Conservation (phyloP, 2,797 vertebrate genomes). For the Morelia viridis region DNA sequence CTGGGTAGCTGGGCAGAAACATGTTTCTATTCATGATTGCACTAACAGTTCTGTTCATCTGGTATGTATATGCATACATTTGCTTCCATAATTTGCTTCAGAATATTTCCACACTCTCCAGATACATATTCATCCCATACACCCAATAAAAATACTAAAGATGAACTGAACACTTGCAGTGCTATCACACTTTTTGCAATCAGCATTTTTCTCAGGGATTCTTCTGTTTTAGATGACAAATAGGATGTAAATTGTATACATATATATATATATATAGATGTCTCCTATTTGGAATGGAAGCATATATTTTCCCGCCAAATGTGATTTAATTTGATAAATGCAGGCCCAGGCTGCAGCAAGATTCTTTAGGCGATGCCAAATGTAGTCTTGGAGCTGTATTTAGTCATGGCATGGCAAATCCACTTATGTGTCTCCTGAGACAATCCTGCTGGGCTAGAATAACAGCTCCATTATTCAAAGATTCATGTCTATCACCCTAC, state of each 20-base stretch:
- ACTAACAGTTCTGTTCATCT: not conserved
- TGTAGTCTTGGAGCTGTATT: conserved; percentile 44
- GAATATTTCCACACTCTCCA: not conserved
- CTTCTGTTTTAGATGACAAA: conserved; percentile 49
- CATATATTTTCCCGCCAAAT: conserved; percentile 53
- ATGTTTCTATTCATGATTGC: not conserved
- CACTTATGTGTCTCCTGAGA: conserved; percentile 61
- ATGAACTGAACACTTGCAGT: conserved; percentile 36
- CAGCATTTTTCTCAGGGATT: conserved; percentile 31
- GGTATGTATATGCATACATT: not conserved
- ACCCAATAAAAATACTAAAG: conserved; percentile 10
- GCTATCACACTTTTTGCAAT: conserved; percentile 36
- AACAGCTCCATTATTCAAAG: conserved; percentile 64
- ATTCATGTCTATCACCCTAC: conserved; percentile 51
- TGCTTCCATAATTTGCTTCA: conserved; percentile 38
- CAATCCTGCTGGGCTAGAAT: conserved; percentile 54
- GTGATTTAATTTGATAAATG: conserved; percentile 60
- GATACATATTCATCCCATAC: not conserved
- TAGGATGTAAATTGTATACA: conserved; percentile 33
- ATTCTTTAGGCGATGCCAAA: conserved; percentile 53
- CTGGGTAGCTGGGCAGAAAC: not conserved
- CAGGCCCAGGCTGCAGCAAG: conserved; percentile 46
- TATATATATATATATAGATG: not conserved
- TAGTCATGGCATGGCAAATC: conserved; percentile 52
- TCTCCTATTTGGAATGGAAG: conserved; percentile 49